Conservation (phyloP, 2,113 vertebrate genomes). For the Nothobranchius furzeri region DNA sequence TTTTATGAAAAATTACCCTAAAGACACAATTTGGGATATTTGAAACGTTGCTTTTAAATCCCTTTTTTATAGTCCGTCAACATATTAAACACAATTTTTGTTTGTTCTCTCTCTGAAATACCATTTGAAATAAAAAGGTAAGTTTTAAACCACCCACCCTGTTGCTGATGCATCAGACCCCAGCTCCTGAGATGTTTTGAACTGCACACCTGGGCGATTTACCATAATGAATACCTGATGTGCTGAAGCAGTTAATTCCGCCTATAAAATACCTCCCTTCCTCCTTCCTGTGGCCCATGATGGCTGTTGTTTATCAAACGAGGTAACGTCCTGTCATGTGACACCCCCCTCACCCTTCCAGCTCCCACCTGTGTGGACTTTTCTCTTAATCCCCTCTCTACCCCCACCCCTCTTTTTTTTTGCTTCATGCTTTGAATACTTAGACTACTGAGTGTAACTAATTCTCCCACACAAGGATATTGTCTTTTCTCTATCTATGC, state of each 20-base stretch:
- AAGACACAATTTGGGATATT: no score
- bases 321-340: slow-evolving; percentile 80
- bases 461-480: slow-evolving; percentile 83
- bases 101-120: no score
- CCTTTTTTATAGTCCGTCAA: no score
- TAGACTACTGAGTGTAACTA: slow-evolving; percentile 83
- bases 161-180: slow-evolving; percentile 15
- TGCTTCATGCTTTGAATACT: slow-evolving; percentile 74
- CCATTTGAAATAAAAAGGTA: no score
- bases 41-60: no score
- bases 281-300: slow-evolving; percentile 67
- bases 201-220: slow-evolving; percentile 70
- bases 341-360: slow-evolving; percentile 61
- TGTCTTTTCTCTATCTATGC: slow-evolving; percentile 74
- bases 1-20: no score
- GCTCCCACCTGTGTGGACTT: slow-evolving; percentile 82
- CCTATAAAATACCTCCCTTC: slow-evolving; percentile 76
- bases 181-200: slow-evolving; percentile 40
- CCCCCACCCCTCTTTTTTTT: slow-evolving; percentile 23
- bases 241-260: slow-evolving; percentile 63
- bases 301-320: slow-evolving; percentile 75
- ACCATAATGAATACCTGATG: slow-evolving; percentile 74
- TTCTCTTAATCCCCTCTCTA: slow-evolving; percentile 73
- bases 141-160: background rate
- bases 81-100: no score